Evolutionary conservation across 2,797 vertebrate species (phyloP).

Genomic region (Diplodus sargus): DNA sequence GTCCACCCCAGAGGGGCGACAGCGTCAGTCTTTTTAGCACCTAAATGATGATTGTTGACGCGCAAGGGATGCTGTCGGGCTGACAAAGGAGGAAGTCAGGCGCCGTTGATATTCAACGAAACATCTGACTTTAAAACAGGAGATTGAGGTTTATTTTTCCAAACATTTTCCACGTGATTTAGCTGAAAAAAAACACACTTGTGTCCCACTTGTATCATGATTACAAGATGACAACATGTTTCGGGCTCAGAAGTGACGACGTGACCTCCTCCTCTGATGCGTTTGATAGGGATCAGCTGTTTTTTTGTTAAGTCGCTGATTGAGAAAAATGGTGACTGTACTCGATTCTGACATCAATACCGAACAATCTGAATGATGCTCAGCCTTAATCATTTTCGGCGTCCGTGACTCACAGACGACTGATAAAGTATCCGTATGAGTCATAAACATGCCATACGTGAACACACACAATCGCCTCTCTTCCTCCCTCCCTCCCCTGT

Average conservation of each 20-base stretch:
- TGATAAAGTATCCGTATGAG: background rate
- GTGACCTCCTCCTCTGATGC: too few relatives aligned
- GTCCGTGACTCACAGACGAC: background rate
- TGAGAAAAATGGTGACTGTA: background rate
- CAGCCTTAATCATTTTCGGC: background rate
- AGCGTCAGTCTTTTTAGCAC: background rate
- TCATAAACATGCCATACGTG: background rate
- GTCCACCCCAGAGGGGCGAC: background rate
- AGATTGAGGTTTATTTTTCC: background rate
- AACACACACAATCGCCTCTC: background rate
- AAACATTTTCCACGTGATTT: background rate
- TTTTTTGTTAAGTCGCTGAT: background rate
- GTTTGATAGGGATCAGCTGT: too few relatives aligned
- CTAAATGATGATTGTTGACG: background rate
- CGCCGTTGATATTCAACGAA: too few relatives aligned
- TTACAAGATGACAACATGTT: background rate
- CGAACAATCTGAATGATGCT: background rate
- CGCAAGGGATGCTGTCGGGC: background rate
- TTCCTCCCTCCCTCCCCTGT: constrained; percentile 5
- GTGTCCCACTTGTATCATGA: too few relatives aligned
- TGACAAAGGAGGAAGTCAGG: background rate
- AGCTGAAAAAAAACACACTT: background rate
- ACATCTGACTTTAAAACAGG: background rate
- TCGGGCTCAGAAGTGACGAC: too few relatives aligned
- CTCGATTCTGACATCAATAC: background rate